Evolutionary conservation across 2,888 invertebrate species (phyloP), one percentile per base, ranked within the genome.

Genomic region (Sphaerophoria rueppellii): DNA sequence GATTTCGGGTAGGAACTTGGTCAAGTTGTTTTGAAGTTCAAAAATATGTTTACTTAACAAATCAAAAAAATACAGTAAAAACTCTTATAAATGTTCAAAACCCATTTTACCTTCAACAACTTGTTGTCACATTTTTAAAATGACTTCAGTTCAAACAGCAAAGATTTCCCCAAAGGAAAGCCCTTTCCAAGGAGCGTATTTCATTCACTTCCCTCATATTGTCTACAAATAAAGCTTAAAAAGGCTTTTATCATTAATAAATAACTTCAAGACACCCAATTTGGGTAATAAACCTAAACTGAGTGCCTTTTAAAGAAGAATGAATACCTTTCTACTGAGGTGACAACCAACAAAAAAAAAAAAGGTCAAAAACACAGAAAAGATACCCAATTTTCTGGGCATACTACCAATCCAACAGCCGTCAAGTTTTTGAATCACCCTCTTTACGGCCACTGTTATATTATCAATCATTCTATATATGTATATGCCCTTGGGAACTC

Each of bases 211-310:
- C 48, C 48, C 32, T n/a, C 14, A 14, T 11, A 48, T n/a, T n/a
- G 32, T n/a, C n/a, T 61, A 61, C 46, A 63, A 34, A 50, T 3
- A 63, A 61, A 14, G 35, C 34, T 7, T 50, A 6, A 11, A 65
- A 52, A 12, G 61, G 67, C 82, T 70, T 60, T 78, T 71, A 78
- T 82, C 82, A 82, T 82, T 77, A 78, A 82, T 78, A 82, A 77
- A 82, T 77, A 77, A 82, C 71, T 82, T 73, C 72, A 73, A 77
- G 35, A 72, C 78, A 82, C 72, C 67, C 67, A 77, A 61, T 60
- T 69, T 72, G 67, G 50, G 48, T 69, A 82, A 78, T 67, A 67
- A 77, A 82, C 77, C 77, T 78, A 77, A 69, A 55, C 32, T 48
- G 50, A 65, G 65, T 65, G 16, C 32, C 78, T 72, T 82, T 73